phyloP scores from a whole-genome alignment of 2,797 vertebrate genomes.

The Gallirallus australis region DNA sequence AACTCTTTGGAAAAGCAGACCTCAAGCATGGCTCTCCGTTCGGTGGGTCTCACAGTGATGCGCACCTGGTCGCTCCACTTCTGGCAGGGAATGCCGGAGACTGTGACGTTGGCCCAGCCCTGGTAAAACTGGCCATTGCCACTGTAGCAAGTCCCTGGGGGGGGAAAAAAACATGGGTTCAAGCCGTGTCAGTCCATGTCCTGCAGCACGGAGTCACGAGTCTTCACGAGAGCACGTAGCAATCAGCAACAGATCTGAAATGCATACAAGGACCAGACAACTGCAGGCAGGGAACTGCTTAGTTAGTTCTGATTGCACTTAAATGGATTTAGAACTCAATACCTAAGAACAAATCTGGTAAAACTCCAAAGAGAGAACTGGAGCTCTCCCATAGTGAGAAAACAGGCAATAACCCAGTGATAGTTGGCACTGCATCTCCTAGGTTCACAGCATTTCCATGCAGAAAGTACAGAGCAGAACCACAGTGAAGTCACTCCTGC shows the following conservation, averaged over 20 bases:
- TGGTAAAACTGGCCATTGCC: slow-evolving; percentile 88
- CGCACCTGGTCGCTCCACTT: slow-evolving; percentile 83
- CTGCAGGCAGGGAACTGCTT: background rate
- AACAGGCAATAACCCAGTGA: rapidly evolving
- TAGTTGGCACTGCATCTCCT: background rate
- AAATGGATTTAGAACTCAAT: background rate
- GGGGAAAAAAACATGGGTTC: background rate
- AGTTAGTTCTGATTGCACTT: background rate
- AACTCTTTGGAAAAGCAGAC: background rate
- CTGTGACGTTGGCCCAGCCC: slow-evolving; percentile 84
- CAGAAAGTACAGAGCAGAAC: background rate
- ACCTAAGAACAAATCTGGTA: background rate
- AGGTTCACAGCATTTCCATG: background rate
- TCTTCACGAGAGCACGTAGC: background rate
- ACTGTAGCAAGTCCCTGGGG: slow-evolving; percentile 86
- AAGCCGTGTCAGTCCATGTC: background rate
- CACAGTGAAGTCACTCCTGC: background rate
- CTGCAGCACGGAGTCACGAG: background rate
- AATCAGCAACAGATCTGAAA: background rate
- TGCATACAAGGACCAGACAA: background rate
- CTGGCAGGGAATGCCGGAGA: slow-evolving; percentile 87
- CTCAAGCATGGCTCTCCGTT: rapidly evolving
- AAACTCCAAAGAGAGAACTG: background rate
- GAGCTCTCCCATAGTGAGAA: background rate
- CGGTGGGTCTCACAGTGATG: background rate